Base-by-base conservation (phyloP, 2,113 vertebrate species). In the Corvus hawaiiensis region DNA sequence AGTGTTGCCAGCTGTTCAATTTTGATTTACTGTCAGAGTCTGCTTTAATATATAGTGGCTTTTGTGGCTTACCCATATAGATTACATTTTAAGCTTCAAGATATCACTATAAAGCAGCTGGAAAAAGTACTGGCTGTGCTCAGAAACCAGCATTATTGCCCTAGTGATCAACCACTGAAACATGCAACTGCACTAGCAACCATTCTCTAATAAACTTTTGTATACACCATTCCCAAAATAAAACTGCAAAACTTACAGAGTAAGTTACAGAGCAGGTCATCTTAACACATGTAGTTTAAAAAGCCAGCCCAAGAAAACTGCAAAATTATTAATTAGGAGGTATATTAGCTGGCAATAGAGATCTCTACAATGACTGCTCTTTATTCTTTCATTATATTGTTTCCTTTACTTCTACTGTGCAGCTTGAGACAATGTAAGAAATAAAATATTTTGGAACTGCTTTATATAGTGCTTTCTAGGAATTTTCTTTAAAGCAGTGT, bases 71-170 rank as follows among this genome's bases (percentile, higher is more conserved):
- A 97, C 92, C 94, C 94, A 83, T 96, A 89, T 86, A 96, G 96
- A 97, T 97, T 97, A 96, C 96, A 96, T 97, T 94, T 97, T 97
- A 96, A 97, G 97, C 94, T 97, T 95, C 97, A 96, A 95, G 93
- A 92, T 97, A 97, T 97, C 97, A 96, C 96, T 93, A 91, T 97
- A 97, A 97, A 97, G 94, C 95, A 97, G 95, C 93, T 96, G 96
- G 97, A 93, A 91, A 96, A 97, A 96, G 89, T 73, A 92, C 95
- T 94, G 96, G 90, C 94, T 92, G 92, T 78, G 95, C 94, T 95
- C 86, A 96, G 80, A 97, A 96, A 97, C 56, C 64, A 83, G 90
- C 84, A 89, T 94, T 96, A 96, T 86, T 96, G 86, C 93, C 37
- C 20, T 63, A 74, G 84, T 79, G 84, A 96, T 94, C 93, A 86